A percentile compares a stretch with the other conserved stretches of the same genome.
These are phyloP conservation scores for Noctua fimbriata DNA, from an alignment of 2,888 invertebrate species.

Conservation along the genomic window DNA sequence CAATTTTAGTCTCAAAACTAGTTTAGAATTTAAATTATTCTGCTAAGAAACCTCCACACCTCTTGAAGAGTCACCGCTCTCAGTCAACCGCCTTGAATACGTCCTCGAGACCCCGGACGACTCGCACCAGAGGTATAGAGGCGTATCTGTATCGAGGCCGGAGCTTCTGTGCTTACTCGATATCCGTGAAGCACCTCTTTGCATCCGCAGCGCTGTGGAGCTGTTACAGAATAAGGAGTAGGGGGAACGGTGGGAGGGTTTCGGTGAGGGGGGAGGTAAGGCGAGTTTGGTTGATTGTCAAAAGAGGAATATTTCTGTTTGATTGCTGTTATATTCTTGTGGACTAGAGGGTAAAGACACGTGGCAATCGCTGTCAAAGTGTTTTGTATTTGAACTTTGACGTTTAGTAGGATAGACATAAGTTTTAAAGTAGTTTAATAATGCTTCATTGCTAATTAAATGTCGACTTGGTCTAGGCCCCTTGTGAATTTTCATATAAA, in stretches of 20 bases:
- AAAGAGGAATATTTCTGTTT: neutral
- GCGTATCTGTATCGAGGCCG: conserved; percentile 21
- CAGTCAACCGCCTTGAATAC: conserved; percentile 27
- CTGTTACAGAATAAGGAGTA: conserved; percentile 31
- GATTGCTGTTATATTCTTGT: neutral
- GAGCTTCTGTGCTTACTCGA: conserved; percentile 18
- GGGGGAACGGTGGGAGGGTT: neutral
- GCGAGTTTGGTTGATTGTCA: neutral
- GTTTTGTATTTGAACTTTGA: neutral
- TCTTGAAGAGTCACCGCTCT: conserved; percentile 19
- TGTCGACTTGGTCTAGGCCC: no score
- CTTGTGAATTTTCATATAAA: no score
- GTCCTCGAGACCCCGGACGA: conserved; percentile 12
- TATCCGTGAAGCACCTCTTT: conserved; percentile 50
- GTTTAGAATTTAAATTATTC: neutral
- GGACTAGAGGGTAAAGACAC: neutral
- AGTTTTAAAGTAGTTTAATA: neutral
- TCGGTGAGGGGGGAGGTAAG: no score
- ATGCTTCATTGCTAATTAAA: neutral
- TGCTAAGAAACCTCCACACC: neutral
- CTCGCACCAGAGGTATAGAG: conserved; percentile 8
- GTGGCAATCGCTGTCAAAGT: neutral
- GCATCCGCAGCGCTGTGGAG: neutral
- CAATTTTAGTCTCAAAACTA: neutral
- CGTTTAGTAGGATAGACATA: neutral